phyloP scores from a whole-genome alignment of 2,888 invertebrate genomes.

The Pterobdella sp. region DNA sequence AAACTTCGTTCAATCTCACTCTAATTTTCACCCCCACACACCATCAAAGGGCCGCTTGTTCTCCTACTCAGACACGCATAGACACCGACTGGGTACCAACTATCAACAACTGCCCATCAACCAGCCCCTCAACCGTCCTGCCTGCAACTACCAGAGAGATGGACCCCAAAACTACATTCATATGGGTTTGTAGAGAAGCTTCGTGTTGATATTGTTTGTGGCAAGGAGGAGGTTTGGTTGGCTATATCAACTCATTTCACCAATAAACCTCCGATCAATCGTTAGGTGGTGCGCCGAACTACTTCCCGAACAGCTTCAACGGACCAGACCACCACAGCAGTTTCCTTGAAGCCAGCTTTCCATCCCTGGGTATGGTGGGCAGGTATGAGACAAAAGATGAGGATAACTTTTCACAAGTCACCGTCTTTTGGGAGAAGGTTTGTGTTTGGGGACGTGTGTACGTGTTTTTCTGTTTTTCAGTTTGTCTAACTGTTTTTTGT shows the following conservation, averaged over 20 bases:
- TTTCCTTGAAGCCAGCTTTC: slow-evolving; percentile 58
- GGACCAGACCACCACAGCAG: slow-evolving; percentile 66
- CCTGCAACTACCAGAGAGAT: slow-evolving; percentile 76
- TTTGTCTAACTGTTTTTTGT: background rate
- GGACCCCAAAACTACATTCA: slow-evolving; percentile 63
- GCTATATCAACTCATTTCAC: background rate
- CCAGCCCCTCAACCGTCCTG: slow-evolving; percentile 66
- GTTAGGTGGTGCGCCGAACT: slow-evolving; percentile 72
- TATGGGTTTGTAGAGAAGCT: slow-evolving; percentile 3
- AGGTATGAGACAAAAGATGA: slow-evolving; percentile 73
- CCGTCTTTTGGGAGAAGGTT: slow-evolving; percentile 70
- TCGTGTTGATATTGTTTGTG: background rate
- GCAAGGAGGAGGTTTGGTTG: background rate
- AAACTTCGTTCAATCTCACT: no score
- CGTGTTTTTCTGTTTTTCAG: background rate
- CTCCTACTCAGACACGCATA: slow-evolving; percentile 76
- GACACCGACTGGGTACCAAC: slow-evolving; percentile 82
- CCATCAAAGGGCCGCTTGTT: slow-evolving; percentile 51
- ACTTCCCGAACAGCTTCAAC: slow-evolving; percentile 88
- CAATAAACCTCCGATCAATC: background rate
- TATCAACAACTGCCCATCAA: slow-evolving; percentile 82
- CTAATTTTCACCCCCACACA: no score
- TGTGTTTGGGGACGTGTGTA: slow-evolving; percentile 14
- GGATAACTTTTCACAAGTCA: slow-evolving; percentile 81
- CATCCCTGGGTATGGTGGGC: slow-evolving; percentile 65